phyloP scores from a whole-genome alignment of 2,113 vertebrate genomes.

The Rhinopomastus cyanomelas region DNA sequence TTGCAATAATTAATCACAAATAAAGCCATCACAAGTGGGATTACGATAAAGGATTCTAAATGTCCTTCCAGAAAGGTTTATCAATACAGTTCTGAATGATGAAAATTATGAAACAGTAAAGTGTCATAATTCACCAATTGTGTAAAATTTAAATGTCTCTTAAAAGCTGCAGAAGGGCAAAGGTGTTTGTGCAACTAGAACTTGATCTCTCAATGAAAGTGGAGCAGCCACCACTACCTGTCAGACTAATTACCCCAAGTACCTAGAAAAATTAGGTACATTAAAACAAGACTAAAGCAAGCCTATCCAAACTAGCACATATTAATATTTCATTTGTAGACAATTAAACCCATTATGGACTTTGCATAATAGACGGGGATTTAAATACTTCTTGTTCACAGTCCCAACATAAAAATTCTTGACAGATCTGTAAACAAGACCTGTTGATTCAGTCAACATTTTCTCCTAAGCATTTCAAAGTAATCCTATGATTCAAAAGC shows the following conservation, averaged over 20 bases:
- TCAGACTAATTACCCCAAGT: neutral
- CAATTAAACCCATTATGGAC: neutral
- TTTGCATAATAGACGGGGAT: neutral
- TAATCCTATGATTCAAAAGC: too few species aligned
- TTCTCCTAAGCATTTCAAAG: neutral
- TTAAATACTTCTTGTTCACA: neutral
- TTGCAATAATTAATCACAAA: too few species aligned
- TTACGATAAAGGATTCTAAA: neutral
- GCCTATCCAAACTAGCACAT: neutral
- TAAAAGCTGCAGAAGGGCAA: neutral
- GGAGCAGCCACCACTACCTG: neutral
- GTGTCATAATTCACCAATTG: too few species aligned
- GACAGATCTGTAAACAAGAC: neutral
- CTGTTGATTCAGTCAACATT: neutral
- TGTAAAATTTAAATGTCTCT: neutral
- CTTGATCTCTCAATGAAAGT: neutral
- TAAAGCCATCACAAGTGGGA: neutral
- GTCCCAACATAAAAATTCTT: neutral
- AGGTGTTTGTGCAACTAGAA: neutral
- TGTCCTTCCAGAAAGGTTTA: neutral
- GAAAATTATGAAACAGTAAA: too few species aligned
- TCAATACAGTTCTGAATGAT: neutral
- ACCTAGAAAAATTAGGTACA: neutral
- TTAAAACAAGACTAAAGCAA: neutral
- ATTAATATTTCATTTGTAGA: neutral